A percentile compares a stretch with the other conserved stretches of the same genome.
These are phyloP conservation scores for Microctonus brassicae DNA, from an alignment of 2,888 invertebrate species.

Conservation along the genomic window DNA sequence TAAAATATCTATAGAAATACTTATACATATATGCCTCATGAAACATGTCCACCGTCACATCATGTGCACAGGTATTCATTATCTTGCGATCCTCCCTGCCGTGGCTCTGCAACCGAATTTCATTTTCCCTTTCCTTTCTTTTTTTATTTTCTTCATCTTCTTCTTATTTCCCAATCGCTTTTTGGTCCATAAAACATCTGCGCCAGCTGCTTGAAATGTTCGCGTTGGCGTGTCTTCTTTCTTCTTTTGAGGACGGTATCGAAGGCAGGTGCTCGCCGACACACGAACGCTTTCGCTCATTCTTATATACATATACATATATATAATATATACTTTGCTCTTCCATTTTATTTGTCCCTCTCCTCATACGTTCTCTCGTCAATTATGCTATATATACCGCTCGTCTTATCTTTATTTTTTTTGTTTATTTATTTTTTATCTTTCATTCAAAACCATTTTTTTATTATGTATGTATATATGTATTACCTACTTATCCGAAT, in stretches of 20 bases:
- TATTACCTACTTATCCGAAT: no score
- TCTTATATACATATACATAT: no score
- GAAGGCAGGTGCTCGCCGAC: slow-evolving; percentile 25
- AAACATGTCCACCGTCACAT: slow-evolving; percentile 59
- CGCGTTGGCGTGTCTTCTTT: slow-evolving; percentile 43
- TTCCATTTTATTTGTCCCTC: slow-evolving; percentile 33
- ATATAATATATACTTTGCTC: no score
- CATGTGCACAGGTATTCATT: slow-evolving; percentile 52
- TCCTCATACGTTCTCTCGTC: slow-evolving; percentile 4
- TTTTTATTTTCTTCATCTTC: slow-evolving; percentile 19
- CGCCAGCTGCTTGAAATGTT: slow-evolving; percentile 66
- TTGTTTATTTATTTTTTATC: slow-evolving; percentile 29
- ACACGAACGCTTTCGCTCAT: slow-evolving; percentile 35
- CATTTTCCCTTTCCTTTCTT: slow-evolving; percentile 8
- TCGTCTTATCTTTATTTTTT: neutral
- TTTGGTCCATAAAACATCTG: slow-evolving; percentile 64
- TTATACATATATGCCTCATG: slow-evolving; percentile 42
- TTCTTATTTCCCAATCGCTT: slow-evolving; percentile 38
- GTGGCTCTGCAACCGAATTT: slow-evolving; percentile 33
- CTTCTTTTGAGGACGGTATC: slow-evolving; percentile 5
- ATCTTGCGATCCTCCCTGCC: slow-evolving; percentile 59
- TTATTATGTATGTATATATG: no score
- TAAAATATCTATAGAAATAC: slow-evolving; percentile 15
- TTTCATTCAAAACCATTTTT: neutral
- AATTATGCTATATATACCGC: slow-evolving; percentile 26